Evolutionary conservation across 2,888 invertebrate genomes (phyloP).

Genomic region (Trachelus tabidus): DNA sequence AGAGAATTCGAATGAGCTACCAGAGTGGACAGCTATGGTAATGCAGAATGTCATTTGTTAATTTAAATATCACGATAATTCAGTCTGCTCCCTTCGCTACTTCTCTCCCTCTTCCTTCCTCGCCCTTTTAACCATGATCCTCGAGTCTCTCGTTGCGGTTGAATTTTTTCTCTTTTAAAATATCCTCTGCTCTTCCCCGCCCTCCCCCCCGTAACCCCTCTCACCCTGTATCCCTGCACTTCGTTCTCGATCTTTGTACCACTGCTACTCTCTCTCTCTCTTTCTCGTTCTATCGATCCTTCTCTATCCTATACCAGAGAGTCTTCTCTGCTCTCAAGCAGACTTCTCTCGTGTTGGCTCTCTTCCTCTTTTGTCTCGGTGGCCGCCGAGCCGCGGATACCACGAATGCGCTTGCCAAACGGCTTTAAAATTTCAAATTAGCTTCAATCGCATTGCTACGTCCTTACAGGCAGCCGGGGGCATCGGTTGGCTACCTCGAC

Average conservation of each 20-base stretch:
- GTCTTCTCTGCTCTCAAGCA: constrained; percentile 7
- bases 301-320: not conserved
- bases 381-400: constrained; percentile 29
- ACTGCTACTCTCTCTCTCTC: constrained; percentile 13
- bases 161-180: not conserved
- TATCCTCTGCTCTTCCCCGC: constrained; percentile 23
- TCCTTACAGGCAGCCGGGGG: constrained; percentile 33
- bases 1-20: constrained; percentile 48
- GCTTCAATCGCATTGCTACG: constrained; percentile 59
- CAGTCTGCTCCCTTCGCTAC: constrained; percentile 41
- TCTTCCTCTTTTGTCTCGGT: constrained; percentile 26
- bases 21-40: constrained; percentile 54
- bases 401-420: constrained; percentile 23
- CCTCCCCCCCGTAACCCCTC: not conserved
- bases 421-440: constrained; percentile 61
- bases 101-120: too few species aligned
- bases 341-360: not conserved
- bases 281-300: not conserved
- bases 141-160: not conserved
- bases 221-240: constrained; percentile 14
- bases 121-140: not conserved
- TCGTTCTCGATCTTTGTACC: constrained; percentile 22
- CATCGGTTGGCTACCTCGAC: constrained; percentile 33
- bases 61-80: constrained; percentile 62
- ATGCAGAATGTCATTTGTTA: constrained; percentile 61